Base-by-base conservation (phyloP, 2,888 invertebrate species). In the Lymantria monacha region DNA sequence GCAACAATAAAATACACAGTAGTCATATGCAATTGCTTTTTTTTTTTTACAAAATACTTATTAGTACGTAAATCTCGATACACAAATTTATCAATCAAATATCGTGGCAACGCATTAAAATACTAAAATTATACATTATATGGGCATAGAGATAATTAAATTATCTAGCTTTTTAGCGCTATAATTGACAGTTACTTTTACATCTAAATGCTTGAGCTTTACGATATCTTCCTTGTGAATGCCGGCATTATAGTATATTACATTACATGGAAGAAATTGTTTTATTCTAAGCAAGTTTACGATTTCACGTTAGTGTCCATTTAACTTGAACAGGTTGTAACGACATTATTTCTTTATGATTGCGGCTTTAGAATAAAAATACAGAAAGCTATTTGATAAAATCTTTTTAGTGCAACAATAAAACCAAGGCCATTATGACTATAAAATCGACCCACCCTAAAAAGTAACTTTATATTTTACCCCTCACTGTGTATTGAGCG, bases 401-500 rank as follows among this genome's bases (percentile, higher is more conserved):
- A 41, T 8, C 12, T 12, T 38, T n/a, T 38, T 7, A 41, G 11
- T 41, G 11, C 10, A 41, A 42, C 11, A 41, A 10, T 41, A 8
- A 10, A 14, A n/a, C n/a, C n/a, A n/a, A n/a, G n/a, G n/a, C n/a
- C n/a, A n/a, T 14, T 41, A 14, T 41, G 9, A 8, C 38, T 41
- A 10, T 14, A 42, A 41, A 9, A 43, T 51, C 58, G 48, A 47
- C 62, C 58, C 48, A 47, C 62, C 57, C 55, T 53, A 53, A 49
- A 59, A 45, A 49, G 48, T 42, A 51, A 59, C 68, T 64, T 57
- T 68, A 77, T 79, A 77, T 79, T 75, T 74, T 75, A 80, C 82
- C 85, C 85, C 83, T 77, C 76, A 69, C 77, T 72, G 79, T 59
- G 78, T 59, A 62, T 59, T 60, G 60, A 59, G 59, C 53, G 49